Percentiles rank a stretch among this genome's conserved stretches.
Evolutionary conservation across 2,888 invertebrate genomes (phyloP).

Genomic region (Charanyca ferruginea): DNA sequence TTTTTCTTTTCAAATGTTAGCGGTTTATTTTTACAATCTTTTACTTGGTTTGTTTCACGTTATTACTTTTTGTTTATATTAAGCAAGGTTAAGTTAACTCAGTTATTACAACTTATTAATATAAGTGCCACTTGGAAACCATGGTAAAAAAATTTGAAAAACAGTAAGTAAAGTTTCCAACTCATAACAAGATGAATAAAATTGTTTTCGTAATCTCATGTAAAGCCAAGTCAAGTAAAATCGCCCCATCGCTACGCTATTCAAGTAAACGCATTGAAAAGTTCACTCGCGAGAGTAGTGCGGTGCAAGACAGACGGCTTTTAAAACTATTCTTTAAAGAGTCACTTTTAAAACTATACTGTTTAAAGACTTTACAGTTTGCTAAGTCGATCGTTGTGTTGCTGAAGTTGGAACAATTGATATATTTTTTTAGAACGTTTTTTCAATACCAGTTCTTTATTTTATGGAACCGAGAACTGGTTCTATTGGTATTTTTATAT

Average conservation of each 20-base stretch:
- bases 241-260: slow-evolving; percentile 11
- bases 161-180: not conserved
- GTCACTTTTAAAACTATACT: slow-evolving; percentile 35
- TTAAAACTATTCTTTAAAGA: slow-evolving; percentile 34
- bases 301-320: slow-evolving; percentile 25
- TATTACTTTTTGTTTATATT: not conserved
- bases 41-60: slow-evolving; percentile 1
- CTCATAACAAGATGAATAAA: not conserved
- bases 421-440: not conserved
- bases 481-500: too few relatives aligned
- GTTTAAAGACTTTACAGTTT: slow-evolving; percentile 15
- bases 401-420: not conserved
- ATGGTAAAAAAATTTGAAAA: too few relatives aligned
- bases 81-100: not conserved
- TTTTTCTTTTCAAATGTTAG: not conserved
- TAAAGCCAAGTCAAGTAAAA: not conserved
- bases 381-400: not conserved
- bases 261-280: slow-evolving; percentile 37
- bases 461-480: not conserved
- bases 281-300: slow-evolving; percentile 5
- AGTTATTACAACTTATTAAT: not conserved
- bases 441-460: not conserved
- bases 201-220: not conserved
- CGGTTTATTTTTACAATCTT: slow-evolving; percentile 6
- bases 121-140: too few relatives aligned